phyloP scores from a whole-genome alignment of 2,888 invertebrate genomes.

The Acanthopleura granulata region DNA sequence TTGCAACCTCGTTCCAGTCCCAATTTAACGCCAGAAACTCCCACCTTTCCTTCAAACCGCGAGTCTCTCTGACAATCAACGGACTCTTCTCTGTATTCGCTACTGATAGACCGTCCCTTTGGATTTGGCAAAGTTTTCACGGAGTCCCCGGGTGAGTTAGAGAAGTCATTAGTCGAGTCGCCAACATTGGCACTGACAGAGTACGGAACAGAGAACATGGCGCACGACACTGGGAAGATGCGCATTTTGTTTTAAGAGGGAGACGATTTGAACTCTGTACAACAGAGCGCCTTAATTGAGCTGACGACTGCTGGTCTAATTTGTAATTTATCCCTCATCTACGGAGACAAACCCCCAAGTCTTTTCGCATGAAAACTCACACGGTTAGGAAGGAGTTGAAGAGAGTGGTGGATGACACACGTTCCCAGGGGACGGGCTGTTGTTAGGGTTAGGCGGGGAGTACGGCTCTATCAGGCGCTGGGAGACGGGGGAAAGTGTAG shows the following conservation, averaged over 20 bases:
- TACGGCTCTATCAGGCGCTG: not conserved
- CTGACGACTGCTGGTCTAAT: constrained; percentile 3
- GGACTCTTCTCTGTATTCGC: too few relatives aligned
- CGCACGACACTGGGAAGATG: too few relatives aligned
- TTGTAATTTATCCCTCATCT: constrained; percentile 15
- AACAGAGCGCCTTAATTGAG: constrained; percentile 8
- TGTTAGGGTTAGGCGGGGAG: not conserved
- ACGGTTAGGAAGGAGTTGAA: not conserved
- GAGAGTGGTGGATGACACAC: constrained; percentile 4
- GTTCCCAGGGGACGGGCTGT: constrained; percentile 2
- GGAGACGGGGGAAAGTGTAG: not conserved
- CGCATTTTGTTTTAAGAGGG: not conserved
- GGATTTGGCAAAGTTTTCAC: too few relatives aligned
- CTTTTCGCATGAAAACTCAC: not conserved
- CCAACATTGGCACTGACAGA: too few relatives aligned
- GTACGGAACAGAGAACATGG: too few relatives aligned
- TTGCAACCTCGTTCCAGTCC: too few relatives aligned
- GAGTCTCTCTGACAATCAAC: too few relatives aligned
- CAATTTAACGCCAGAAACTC: too few relatives aligned
- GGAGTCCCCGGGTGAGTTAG: too few relatives aligned
- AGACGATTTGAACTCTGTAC: not conserved
- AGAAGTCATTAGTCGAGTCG: too few relatives aligned
- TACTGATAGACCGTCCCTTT: too few relatives aligned
- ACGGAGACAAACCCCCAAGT: not conserved
- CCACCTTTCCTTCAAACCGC: too few relatives aligned